Base-by-base conservation (phyloP, 2,797 vertebrate genomes). In the Tadarida brasiliensis region DNA sequence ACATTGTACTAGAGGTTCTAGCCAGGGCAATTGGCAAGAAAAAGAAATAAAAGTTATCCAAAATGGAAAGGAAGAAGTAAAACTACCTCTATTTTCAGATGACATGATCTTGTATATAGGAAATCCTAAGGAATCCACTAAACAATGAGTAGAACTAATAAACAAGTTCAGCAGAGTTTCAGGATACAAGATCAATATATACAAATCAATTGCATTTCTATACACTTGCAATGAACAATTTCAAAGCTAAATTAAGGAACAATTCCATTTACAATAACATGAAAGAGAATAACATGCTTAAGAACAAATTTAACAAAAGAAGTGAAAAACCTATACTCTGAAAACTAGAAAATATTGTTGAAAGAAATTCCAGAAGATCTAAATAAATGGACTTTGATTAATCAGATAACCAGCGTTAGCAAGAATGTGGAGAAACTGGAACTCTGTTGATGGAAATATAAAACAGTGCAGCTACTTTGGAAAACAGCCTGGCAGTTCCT, bases 221-320 rank as follows among this genome's bases (percentile, higher is more conserved):
- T 81, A 78, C 1, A 74, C 8, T 93, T 74, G 49, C 39, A 93
- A 59, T 73, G 33, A 90, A 81, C 20, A 86, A 68, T 74, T 59
- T 67, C 68, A 90, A 78, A 93, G 80, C 67, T 54, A 81, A 90
- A 93, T 63, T 92, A 63, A 71, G 61, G 74, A 83, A 83, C 59
- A 87, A 59, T 73, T 71, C n/a, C 47, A 91, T 26, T 71, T 74
- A 49, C 28, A 78, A 82, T 26, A 89, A 68, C 39, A 78, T 51
- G 16, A 89, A 83, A 89, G 71, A 77, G 70, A 94, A 77, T 67
- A 84, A 83, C 83, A 57, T 67, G 61, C 57, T 82, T 83, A 67
- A 59, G 35, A 68, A 76, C 11, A 76, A 85, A 63, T 54, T 70
- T 90, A 85, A 90, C 39, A 65, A 85, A 39, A 44, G 33, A 74